Percentiles rank a stretch among this genome's conserved stretches.
Conservation (phyloP, 2,113 vertebrate genomes). For the Penelope pileata region DNA sequence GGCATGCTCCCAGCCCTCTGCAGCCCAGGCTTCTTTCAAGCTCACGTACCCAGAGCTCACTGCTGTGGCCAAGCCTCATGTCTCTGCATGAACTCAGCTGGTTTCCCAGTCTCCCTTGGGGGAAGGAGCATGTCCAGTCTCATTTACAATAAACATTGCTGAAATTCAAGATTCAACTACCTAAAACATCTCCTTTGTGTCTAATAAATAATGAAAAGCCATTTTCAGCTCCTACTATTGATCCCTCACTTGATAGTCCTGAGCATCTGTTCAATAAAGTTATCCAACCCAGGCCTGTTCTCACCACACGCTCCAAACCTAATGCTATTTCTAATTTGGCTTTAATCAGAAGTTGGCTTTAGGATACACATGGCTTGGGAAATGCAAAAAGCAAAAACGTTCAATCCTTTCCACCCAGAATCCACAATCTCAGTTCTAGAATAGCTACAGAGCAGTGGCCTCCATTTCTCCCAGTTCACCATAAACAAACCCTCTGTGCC, state of each 20-base stretch:
- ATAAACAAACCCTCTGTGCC: background rate
- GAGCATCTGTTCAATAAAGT: background rate
- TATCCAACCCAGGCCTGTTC: background rate
- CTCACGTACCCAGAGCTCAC: background rate
- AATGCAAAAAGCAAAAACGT: background rate
- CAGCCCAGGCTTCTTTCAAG: constrained; percentile 12
- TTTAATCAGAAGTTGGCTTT: background rate
- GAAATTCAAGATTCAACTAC: background rate
- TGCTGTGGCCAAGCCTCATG: background rate
- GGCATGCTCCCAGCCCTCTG: background rate
- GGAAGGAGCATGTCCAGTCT: background rate
- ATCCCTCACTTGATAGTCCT: background rate
- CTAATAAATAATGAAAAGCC: background rate
- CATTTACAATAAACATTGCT: background rate
- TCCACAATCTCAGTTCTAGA: background rate
- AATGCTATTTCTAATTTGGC: background rate
- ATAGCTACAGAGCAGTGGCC: background rate
- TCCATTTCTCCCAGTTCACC: background rate
- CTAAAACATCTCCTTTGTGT: background rate
- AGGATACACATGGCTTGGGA: background rate
- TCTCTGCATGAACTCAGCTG: constrained; percentile 14
- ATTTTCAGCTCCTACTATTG: background rate
- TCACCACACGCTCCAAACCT: background rate
- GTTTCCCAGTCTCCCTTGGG: background rate
- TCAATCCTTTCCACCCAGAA: background rate